phyloP scores from a whole-genome alignment of 2,113 vertebrate species.

The Zosterops hypoxanthus region DNA sequence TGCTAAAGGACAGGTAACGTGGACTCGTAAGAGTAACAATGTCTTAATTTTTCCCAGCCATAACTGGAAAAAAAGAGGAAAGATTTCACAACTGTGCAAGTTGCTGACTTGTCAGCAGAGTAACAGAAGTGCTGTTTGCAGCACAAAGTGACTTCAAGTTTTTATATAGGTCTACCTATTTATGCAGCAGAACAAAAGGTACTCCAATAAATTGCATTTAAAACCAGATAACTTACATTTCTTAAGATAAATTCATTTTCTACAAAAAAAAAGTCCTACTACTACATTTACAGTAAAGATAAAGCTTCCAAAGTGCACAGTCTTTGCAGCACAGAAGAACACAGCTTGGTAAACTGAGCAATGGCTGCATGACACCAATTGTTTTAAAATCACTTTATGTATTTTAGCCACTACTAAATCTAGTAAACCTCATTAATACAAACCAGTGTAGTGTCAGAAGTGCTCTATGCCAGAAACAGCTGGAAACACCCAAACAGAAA shows the following conservation, averaged over 20 bases:
- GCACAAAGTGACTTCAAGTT: neutral
- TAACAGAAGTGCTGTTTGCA: neutral
- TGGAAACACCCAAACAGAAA: neutral
- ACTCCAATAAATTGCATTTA: neutral
- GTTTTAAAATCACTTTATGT: neutral
- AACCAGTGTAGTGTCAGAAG: neutral
- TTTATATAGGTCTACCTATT: neutral
- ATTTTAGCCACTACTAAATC: neutral
- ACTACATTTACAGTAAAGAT: neutral
- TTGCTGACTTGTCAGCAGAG: neutral
- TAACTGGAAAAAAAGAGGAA: neutral
- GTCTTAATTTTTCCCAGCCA: neutral
- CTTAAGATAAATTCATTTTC: neutral
- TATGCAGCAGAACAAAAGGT: neutral
- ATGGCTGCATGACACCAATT: neutral
- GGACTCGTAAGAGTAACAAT: neutral
- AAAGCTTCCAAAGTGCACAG: neutral
- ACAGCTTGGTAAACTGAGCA: neutral
- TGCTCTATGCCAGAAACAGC: neutral
- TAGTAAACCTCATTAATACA: neutral
- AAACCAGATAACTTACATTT: neutral
- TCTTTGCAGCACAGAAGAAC: neutral
- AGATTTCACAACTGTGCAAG: neutral
- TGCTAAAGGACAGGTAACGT: neutral
- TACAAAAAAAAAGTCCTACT: neutral